phyloP scores from a whole-genome alignment of 1,140 invertebrate genomes.

The Dreissena polymorpha region DNA sequence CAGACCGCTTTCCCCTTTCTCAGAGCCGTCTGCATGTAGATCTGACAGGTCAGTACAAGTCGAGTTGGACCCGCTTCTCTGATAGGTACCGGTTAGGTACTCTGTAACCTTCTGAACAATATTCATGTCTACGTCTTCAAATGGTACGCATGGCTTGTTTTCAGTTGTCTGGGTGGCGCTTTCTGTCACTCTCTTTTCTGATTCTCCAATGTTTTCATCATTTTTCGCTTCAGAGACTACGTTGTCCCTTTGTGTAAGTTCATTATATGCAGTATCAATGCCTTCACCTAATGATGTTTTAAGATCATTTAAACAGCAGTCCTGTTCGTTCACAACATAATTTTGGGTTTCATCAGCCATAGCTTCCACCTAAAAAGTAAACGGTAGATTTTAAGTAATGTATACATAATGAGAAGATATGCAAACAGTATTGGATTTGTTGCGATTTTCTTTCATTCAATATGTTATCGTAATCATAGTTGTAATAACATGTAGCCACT shows the following conservation, averaged over 20 bases:
- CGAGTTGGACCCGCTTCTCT: slow-evolving; percentile 25
- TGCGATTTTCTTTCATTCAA: too few species aligned
- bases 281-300: too few species aligned
- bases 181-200: slow-evolving; percentile 18
- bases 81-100: slow-evolving; percentile 18
- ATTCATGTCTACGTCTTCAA: slow-evolving; percentile 36
- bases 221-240: not conserved
- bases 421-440: too few species aligned
- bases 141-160: not conserved
- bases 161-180: slow-evolving; percentile 33
- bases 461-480: too few species aligned
- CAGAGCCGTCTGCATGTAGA: slow-evolving; percentile 16
- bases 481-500: too few species aligned
- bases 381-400: too few species aligned
- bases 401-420: too few species aligned
- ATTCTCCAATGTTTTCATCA: not conserved
- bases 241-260: not conserved
- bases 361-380: not conserved
- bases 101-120: slow-evolving; percentile 45
- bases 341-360: not conserved
- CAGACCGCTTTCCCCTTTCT: slow-evolving; percentile 13
- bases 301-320: too few species aligned
- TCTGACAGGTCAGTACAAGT: slow-evolving; percentile 46
- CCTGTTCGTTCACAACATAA: not conserved
- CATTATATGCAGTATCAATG: too few species aligned